A percentile compares a stretch with the other conserved stretches of the same genome.
These are phyloP conservation scores for Cheirogaleus medius DNA, from an alignment of 2,113 vertebrate species.

Conservation along the genomic window DNA sequence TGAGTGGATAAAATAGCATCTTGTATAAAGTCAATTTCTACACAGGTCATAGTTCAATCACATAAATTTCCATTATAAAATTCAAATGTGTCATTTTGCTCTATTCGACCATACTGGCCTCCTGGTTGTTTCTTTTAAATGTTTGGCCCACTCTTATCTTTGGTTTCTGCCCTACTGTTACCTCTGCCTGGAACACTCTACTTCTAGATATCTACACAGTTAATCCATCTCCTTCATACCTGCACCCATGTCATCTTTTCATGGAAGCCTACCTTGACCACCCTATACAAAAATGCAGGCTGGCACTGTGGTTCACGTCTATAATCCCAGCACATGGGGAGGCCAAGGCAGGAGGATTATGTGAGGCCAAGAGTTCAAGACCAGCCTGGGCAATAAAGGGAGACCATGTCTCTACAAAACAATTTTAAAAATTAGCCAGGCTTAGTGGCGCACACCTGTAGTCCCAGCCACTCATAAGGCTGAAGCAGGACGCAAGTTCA, in stretches of 20 bases:
- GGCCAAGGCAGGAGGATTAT: too few relatives aligned
- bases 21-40: neutral
- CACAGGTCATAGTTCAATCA: neutral
- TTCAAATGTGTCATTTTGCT: neutral
- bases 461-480: too few relatives aligned
- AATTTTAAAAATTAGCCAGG: too few relatives aligned
- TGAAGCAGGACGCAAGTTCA: too few relatives aligned
- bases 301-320: too few relatives aligned
- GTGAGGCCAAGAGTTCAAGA: too few relatives aligned
- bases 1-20: neutral
- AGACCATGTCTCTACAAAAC: too few relatives aligned
- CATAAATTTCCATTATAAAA: neutral
- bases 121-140: neutral
- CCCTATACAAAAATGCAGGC: neutral
- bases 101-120: neutral
- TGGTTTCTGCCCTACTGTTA: neutral
- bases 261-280: neutral
- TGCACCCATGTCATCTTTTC: fast-evolving
- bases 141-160: too few relatives aligned
- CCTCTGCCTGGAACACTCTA: fast-evolving
- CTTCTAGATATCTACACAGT: fast-evolving
- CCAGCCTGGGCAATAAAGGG: too few relatives aligned
- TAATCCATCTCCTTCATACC: fast-evolving
- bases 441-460: too few relatives aligned
- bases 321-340: too few relatives aligned